phyloP scores from a whole-genome alignment of 2,113 vertebrate species.

The Dendrocopos noguchii region DNA sequence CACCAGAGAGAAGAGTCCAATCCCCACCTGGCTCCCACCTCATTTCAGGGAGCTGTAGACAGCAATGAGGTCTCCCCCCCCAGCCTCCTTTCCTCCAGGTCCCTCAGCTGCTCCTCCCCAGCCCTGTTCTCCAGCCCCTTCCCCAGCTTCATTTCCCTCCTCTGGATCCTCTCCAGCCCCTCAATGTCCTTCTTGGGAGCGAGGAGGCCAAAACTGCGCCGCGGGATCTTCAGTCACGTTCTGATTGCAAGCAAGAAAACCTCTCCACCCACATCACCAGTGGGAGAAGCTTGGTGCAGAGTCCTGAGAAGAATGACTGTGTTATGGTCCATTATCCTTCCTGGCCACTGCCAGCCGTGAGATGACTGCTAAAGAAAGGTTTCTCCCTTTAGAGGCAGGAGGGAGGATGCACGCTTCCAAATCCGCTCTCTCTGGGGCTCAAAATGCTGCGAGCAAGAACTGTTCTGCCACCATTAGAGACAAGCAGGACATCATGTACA shows the following conservation, averaged over 20 bases:
- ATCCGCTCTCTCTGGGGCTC: background rate
- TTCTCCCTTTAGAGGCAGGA: background rate
- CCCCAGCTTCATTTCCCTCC: no score
- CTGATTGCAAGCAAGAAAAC: background rate
- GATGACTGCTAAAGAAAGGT: background rate
- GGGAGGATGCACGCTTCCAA: background rate
- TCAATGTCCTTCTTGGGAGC: no score
- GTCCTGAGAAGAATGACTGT: conserved; percentile 41
- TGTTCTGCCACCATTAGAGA: background rate
- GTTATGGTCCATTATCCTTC: conserved; percentile 58
- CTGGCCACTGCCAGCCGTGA: conserved; percentile 11
- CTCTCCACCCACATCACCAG: background rate
- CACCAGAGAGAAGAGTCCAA: no score
- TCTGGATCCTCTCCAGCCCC: no score
- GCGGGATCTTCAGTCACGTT: background rate
- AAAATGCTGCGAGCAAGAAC: background rate
- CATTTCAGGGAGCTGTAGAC: no score
- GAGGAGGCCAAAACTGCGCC: background rate
- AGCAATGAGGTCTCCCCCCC: no score
- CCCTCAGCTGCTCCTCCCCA: no score
- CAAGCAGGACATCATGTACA: background rate
- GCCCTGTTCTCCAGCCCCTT: no score
- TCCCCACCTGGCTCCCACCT: no score
- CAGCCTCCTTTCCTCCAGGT: no score
- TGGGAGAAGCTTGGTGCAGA: conserved; percentile 23